A percentile compares a stretch with the other conserved stretches of the same genome.
Conservation (phyloP, 2,113 vertebrate species). For the Mormoops blainvillei region DNA sequence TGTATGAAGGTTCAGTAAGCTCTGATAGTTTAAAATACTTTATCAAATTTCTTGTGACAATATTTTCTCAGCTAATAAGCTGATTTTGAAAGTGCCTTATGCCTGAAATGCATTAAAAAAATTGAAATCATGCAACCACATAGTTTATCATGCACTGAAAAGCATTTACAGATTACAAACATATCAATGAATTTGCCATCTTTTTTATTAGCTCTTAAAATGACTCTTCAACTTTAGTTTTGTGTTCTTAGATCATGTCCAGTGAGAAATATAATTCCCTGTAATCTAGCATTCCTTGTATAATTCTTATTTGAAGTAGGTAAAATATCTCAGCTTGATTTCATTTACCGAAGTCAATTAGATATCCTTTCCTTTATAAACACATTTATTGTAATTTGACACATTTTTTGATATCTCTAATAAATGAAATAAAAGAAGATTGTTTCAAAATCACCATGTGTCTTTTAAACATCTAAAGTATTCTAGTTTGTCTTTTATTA, state of each 20-base stretch:
- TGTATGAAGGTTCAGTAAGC: neutral
- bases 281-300: neutral
- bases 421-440: neutral
- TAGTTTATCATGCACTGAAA: neutral
- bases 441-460: neutral
- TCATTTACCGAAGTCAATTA: neutral
- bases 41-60: neutral
- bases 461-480: neutral
- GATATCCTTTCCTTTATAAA: neutral
- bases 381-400: neutral
- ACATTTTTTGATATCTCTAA: neutral
- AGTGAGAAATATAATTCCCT: neutral
- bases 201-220: neutral
- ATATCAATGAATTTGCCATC: neutral
- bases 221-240: neutral
- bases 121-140: neutral
- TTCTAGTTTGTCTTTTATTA: constrained; percentile 45
- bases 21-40: neutral
- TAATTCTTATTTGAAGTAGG: neutral
- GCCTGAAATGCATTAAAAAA: neutral
- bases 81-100: neutral
- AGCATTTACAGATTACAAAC: neutral
- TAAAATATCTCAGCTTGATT: neutral
- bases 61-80: neutral
- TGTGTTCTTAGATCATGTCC: neutral